phyloP scores from a whole-genome alignment of 2,113 vertebrate genomes.

The Siphamia tubifer region DNA sequence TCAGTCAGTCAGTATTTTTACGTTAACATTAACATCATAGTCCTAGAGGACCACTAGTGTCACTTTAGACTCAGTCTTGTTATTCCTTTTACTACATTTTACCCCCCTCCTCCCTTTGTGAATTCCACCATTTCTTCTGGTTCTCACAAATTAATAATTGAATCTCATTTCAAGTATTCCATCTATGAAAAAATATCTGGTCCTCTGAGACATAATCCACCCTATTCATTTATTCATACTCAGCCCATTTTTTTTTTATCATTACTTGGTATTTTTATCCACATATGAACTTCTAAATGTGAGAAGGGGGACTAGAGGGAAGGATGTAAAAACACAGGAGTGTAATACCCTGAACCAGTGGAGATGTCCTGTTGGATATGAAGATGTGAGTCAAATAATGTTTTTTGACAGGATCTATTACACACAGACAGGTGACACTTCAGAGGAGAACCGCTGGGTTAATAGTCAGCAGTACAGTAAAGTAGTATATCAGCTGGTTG shows the following conservation, averaged over 20 bases:
- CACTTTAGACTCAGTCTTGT: neutral
- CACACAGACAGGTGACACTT: too few species aligned
- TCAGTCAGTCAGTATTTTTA: neutral
- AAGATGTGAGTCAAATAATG: too few species aligned
- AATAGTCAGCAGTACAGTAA: too few species aligned
- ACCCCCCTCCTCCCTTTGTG: neutral
- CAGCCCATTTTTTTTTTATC: constrained; percentile 32
- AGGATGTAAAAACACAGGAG: neutral
- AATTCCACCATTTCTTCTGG: constrained; percentile 23
- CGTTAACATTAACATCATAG: too few species aligned
- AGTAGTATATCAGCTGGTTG: neutral
- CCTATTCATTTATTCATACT: constrained; percentile 54
- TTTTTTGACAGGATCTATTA: too few species aligned
- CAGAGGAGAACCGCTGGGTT: too few species aligned
- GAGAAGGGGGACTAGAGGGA: neutral
- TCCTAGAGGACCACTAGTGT: neutral
- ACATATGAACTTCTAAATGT: constrained; percentile 4
- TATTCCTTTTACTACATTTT: neutral
- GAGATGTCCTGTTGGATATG: neutral
- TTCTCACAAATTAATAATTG: constrained; percentile 70
- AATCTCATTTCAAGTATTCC: constrained; percentile 58
- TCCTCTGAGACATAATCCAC: constrained; percentile 39
- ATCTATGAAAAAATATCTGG: constrained; percentile 44
- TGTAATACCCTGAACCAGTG: neutral
- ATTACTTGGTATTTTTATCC: constrained; percentile 51